A percentile compares a stretch with the other conserved stretches of the same genome.
Evolutionary conservation across 1,140 invertebrate genomes (phyloP).

Genomic region (Tetramorium simillimum): DNA sequence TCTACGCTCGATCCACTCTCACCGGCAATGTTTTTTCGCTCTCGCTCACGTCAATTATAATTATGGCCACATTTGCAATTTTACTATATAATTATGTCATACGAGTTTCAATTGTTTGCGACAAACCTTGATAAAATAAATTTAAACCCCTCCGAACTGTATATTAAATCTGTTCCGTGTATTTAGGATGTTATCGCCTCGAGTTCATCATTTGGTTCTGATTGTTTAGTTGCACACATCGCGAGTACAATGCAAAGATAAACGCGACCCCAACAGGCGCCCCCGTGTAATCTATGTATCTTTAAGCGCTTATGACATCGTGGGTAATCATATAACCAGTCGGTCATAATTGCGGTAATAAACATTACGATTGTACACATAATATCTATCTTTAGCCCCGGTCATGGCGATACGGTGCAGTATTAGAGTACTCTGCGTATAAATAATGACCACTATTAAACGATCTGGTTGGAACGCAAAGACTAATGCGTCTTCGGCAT

Average conservation of each 20-base stretch:
- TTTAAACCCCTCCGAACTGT: background rate
- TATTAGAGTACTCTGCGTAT: slow-evolving; percentile 67
- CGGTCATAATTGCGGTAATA: slow-evolving; percentile 55
- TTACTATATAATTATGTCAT: background rate
- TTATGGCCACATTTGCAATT: background rate
- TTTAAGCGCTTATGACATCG: slow-evolving; percentile 57
- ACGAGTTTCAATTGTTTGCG: background rate
- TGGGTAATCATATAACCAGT: slow-evolving; percentile 53
- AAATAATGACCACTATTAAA: slow-evolving; percentile 74
- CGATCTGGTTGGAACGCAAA: slow-evolving; percentile 74
- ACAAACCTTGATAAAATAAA: background rate
- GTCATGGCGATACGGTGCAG: slow-evolving; percentile 68
- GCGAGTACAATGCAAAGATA: slow-evolving; percentile 28
- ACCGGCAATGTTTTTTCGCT: background rate
- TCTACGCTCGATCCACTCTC: slow-evolving; percentile 1
- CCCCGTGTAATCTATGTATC: slow-evolving; percentile 50
- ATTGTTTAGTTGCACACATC: background rate
- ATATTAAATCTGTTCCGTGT: background rate
- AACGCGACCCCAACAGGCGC: slow-evolving; percentile 35
- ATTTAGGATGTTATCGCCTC: background rate
- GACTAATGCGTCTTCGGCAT: slow-evolving; percentile 72
- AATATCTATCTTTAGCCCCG: slow-evolving; percentile 60
- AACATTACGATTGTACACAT: slow-evolving; percentile 62
- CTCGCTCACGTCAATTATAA: background rate
- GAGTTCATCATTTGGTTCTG: background rate